Percentiles rank a stretch among this genome's conserved stretches.
Conservation (phyloP, 53 echinoderm and acorn worm genomes). For the Glandiceps talaboti region DNA sequence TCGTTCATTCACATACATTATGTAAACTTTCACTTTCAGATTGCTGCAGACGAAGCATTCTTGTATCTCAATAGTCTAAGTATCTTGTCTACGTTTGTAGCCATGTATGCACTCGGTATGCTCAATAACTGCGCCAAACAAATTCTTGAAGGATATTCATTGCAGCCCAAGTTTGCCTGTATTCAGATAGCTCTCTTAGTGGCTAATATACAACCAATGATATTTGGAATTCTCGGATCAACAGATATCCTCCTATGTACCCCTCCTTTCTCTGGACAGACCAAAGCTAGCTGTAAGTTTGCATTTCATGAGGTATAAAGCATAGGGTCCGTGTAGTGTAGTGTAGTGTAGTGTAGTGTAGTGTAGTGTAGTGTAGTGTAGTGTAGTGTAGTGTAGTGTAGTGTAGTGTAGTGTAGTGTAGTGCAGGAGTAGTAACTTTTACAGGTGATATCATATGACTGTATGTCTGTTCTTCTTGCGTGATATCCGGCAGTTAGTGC, state of each 20-base stretch:
- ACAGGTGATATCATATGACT: no score
- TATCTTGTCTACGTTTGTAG: conserved; percentile 29
- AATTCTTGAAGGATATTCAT: conserved; percentile 43
- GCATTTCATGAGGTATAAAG: no score
- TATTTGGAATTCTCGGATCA: conserved; percentile 36
- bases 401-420: no score
- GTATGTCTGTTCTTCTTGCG: no score
- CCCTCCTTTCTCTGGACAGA: conserved; percentile 43
- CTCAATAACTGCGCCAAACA: conserved; percentile 44
- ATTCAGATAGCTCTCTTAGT: conserved; percentile 64
- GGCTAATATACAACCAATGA: conserved; percentile 55
- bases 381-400: no score
- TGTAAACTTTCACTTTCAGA: no score
- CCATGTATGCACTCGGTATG: conserved; percentile 35
- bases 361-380: no score
- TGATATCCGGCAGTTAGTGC: no score
- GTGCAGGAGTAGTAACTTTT: no score
- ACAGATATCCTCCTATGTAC: conserved; percentile 36
- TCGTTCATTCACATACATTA: no score
- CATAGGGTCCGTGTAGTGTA: no score
- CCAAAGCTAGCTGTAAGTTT: conserved; percentile 62
- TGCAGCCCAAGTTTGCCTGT: conserved; percentile 56
- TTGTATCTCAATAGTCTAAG: conserved; percentile 43
- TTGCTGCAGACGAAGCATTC: conserved; percentile 47
- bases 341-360: no score